Conservation (phyloP, 1,140 invertebrate species). For the Pantala flavescens region DNA sequence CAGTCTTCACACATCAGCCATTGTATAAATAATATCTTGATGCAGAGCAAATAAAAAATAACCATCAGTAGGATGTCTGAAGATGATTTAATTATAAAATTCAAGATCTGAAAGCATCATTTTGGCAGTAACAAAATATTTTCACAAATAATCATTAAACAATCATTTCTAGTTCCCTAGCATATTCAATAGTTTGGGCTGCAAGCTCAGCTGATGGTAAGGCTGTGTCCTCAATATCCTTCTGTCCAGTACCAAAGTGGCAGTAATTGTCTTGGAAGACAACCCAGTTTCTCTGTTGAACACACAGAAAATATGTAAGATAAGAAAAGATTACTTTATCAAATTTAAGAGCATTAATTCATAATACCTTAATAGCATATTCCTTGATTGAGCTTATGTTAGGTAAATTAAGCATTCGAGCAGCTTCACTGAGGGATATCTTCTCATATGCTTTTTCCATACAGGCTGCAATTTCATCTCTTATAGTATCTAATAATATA, state of each 20-base stretch:
- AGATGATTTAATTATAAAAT: too few species aligned
- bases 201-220: constrained; percentile 84
- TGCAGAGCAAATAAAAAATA: too few species aligned
- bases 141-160: constrained; percentile 54
- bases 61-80: too few species aligned
- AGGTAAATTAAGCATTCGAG: constrained; percentile 78
- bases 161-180: constrained; percentile 98
- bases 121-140: too few species aligned
- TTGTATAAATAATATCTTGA: too few species aligned
- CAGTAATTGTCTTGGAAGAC: constrained; percentile 68
- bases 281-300: constrained; percentile 59
- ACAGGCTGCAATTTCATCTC: constrained; percentile 92
- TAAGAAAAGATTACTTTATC: neutral
- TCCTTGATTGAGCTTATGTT: constrained; percentile 61
- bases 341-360: neutral
- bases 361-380: constrained; percentile 61
- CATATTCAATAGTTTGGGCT: constrained; percentile 91
- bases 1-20: too few species aligned
- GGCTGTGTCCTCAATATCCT: constrained; percentile 59
- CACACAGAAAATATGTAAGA: neutral
- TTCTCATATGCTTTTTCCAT: constrained; percentile 93
- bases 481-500: constrained; percentile 86
- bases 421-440: constrained; percentile 78
- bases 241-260: constrained; percentile 60
- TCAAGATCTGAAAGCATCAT: too few species aligned